A percentile compares a stretch with the other conserved stretches of the same genome.
Evolutionary conservation across 2,113 vertebrate genomes (phyloP).

Genomic region (Dissostichus mawsoni): DNA sequence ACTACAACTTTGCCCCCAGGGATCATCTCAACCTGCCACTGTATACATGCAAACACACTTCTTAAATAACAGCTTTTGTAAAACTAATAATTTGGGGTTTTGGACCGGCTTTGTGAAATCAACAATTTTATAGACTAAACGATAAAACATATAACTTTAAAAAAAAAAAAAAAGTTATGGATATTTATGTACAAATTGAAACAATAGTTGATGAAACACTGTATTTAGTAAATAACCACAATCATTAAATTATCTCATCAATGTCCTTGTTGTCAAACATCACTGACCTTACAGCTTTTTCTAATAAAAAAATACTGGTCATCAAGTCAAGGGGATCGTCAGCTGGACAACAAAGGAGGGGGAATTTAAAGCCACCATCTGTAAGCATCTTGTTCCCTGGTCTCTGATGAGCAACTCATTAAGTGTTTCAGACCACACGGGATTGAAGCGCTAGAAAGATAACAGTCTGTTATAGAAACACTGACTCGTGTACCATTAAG

Average conservation of each 20-base stretch:
- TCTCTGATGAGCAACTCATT: constrained; percentile 60
- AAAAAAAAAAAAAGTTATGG: neutral
- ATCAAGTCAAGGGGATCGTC: neutral
- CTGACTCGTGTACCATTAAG: constrained; percentile 62
- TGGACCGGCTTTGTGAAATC: neutral
- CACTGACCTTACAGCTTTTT: neutral
- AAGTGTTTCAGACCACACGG: constrained; percentile 50
- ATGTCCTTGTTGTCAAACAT: neutral
- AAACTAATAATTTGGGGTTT: neutral
- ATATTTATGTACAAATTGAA: no score
- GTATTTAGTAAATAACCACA: no score
- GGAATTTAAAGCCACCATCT: constrained; percentile 12
- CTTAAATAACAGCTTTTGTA: neutral
- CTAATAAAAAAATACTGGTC: neutral
- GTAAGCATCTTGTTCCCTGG: constrained; percentile 29
- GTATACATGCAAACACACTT: neutral
- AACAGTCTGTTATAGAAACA: constrained; percentile 49
- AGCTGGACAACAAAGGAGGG: neutral
- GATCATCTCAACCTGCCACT: constrained; percentile 37
- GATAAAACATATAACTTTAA: neutral
- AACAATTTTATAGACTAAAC: neutral
- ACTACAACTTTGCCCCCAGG: constrained; percentile 42
- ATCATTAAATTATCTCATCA: no score
- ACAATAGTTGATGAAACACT: no score
- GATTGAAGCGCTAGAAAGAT: constrained; percentile 52